Evolutionary conservation across 2,113 vertebrate species (phyloP).

Genomic region (Anser cygnoides): DNA sequence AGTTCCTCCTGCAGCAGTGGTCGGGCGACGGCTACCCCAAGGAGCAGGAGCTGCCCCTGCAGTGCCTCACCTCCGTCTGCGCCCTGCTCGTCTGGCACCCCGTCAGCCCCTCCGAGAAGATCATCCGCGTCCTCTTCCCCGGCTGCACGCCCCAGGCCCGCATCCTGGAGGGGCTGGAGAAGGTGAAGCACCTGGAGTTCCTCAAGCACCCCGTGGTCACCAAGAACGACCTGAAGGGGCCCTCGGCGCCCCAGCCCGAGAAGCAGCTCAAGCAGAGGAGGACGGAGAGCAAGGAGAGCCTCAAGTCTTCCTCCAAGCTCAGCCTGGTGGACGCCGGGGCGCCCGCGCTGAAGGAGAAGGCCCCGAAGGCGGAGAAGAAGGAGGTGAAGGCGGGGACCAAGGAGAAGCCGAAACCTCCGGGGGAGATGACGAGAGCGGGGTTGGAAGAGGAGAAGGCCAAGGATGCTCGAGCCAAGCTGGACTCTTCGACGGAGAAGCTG

Average conservation of each 20-base stretch:
- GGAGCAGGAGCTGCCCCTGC: constrained; percentile 70
- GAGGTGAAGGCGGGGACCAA: constrained; percentile 69
- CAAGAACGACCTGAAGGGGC: constrained; percentile 78
- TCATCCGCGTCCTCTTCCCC: constrained; percentile 89
- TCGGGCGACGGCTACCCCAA: constrained; percentile 45
- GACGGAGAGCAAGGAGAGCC: constrained; percentile 87
- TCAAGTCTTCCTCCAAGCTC: constrained; percentile 76
- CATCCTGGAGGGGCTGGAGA: constrained; percentile 90
- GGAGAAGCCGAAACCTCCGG: constrained; percentile 55
- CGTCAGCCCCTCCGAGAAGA: constrained; percentile 82
- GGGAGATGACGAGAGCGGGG: constrained; percentile 50
- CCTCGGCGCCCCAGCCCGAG: neutral
- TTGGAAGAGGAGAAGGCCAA: constrained; percentile 77
- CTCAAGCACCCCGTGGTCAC: constrained; percentile 84
- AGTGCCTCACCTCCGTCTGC: constrained; percentile 84
- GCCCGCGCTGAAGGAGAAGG: neutral
- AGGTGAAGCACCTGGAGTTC: constrained; percentile 89
- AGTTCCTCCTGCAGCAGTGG: constrained; percentile 82
- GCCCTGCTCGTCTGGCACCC: constrained; percentile 94
- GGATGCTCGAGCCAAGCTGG: constrained; percentile 39
- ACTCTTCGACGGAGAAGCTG: constrained; percentile 61
- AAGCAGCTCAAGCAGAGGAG: constrained; percentile 75
- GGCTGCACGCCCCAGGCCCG: constrained; percentile 88
- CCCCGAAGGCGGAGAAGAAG: constrained; percentile 70
- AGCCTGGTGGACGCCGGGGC: neutral